phyloP scores from a whole-genome alignment of 2,888 invertebrate species.

The Parascotia fuliginaria region DNA sequence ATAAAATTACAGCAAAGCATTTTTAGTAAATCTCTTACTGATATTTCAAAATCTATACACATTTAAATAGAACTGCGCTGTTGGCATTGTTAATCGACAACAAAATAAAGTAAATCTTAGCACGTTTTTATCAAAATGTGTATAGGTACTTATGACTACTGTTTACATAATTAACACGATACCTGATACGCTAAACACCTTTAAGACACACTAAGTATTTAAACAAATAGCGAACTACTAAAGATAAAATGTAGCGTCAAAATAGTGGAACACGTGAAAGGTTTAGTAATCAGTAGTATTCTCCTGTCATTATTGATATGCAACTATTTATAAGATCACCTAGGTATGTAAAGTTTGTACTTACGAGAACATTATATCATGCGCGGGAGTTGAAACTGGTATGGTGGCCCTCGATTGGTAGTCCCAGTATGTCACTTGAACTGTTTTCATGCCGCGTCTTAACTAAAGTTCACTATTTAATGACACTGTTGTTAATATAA shows the following conservation, averaged over 20 bases:
- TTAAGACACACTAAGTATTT: constrained; percentile 19
- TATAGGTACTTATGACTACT: not conserved
- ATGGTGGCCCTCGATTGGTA: constrained; percentile 21
- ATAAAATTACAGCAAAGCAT: no score
- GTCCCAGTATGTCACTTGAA: constrained; percentile 27
- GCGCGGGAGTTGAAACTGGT: constrained; percentile 31
- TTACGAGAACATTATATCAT: constrained; percentile 59
- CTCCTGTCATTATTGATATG: constrained; percentile 22
- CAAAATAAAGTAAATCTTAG: not conserved
- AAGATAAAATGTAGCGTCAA: constrained; percentile 18
- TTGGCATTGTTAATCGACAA: not conserved
- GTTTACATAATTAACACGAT: constrained; percentile 9
- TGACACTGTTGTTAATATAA: constrained; percentile 10
- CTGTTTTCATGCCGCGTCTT: constrained; percentile 59
- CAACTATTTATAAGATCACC: constrained; percentile 28
- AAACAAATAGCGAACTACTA: constrained; percentile 11
- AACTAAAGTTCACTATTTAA: constrained; percentile 14
- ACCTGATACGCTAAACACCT: constrained; percentile 13
- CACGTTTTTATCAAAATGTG: constrained; percentile 10
- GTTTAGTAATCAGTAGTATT: constrained; percentile 18
- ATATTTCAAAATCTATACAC: no score
- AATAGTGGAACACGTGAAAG: constrained; percentile 27
- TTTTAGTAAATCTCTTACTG: no score
- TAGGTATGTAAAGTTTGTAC: no score
- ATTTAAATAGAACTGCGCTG: not conserved